Evolutionary conservation across 1,140 invertebrate genomes (phyloP), one percentile per base, ranked within the genome.

Genomic region (Cotesia glomerata): DNA sequence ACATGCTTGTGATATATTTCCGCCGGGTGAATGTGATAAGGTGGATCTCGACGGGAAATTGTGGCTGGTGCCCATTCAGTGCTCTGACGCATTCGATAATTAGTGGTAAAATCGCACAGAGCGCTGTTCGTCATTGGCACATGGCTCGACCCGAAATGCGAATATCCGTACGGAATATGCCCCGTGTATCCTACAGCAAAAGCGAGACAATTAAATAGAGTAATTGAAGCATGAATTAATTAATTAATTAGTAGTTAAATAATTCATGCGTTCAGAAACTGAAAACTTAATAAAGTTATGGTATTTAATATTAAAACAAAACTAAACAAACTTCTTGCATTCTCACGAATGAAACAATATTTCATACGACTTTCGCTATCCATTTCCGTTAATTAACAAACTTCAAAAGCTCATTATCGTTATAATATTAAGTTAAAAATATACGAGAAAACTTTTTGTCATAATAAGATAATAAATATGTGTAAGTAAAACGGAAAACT

Each of bases 1-100:
- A 91, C 88, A 71, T 93, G 89, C 71, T 91, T 90, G 76, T 91
- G 90, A 73, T 93, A 93, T 45, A 93, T 90, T 78, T 91, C 87
- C 26, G 86, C 84, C 4, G 88, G 85, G 76, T 87, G 79, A 34
- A 88, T 84, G 11, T 85, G 49, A 9, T 88, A 77, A 1, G 88
- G 89, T 2, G 86, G 88, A 77, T 90, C 88, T 0, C 89, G 86
- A 49, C 85, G 83, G 39, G 82, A 79, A 49, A 89, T 80, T 61
- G 81, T 89, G 2, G 91, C 90, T 34, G 92, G 92, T 16, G 91
- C 91, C 92, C 92, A 93, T 80, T 91, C 90, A 5, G 89, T 90
- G 76, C 89, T 91, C 74, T 90, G 88, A 69, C 89, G 87, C 74
- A 90, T 88, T 65, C 90, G 87, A 81, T 92, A 93, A 83, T 92